These are phyloP conservation scores for Dendroctonus valens DNA, from an alignment of 1,140 invertebrate genomes.

Conservation along the genomic window DNA sequence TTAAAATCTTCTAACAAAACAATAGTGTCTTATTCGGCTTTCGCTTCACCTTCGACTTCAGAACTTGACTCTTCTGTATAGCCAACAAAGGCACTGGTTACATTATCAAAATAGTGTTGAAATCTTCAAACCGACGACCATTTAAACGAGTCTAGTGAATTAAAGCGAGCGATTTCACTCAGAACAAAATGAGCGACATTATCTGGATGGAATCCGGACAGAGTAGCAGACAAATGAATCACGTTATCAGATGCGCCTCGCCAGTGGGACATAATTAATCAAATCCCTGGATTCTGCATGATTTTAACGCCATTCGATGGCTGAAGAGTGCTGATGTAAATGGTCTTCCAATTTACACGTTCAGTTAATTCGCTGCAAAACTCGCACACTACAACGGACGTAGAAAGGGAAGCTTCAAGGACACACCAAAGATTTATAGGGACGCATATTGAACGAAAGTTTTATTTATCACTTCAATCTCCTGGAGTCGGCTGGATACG, in stretches of 20 bases:
- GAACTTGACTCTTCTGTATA: too few species aligned
- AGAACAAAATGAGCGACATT: constrained; percentile 9
- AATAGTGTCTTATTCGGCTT: too few species aligned
- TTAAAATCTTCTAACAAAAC: too few species aligned
- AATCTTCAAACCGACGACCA: too few species aligned
- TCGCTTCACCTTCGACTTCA: too few species aligned
- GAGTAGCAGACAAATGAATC: constrained; percentile 9
- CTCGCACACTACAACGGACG: background rate
- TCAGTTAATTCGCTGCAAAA: too few species aligned
- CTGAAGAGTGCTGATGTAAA: too few species aligned
- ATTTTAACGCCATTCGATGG: too few species aligned
- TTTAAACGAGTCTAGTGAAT: background rate
- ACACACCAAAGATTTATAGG: constrained; percentile 12
- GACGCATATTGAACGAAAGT: constrained; percentile 21
- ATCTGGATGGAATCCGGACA: constrained; percentile 2
- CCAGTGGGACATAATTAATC: constrained; percentile 4
- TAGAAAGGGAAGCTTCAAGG: background rate
- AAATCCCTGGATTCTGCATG: background rate
- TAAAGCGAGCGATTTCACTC: constrained; percentile 3
- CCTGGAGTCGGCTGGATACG: constrained; percentile 17
- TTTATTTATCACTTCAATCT: constrained; percentile 29
- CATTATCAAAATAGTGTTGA: too few species aligned
- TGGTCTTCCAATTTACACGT: too few species aligned
- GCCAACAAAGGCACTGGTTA: too few species aligned
- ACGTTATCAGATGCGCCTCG: constrained; percentile 2